Percentiles rank a stretch among this genome's conserved stretches.
phyloP scores from a whole-genome alignment of 2,888 invertebrate species.

The Masnerella sp. region DNA sequence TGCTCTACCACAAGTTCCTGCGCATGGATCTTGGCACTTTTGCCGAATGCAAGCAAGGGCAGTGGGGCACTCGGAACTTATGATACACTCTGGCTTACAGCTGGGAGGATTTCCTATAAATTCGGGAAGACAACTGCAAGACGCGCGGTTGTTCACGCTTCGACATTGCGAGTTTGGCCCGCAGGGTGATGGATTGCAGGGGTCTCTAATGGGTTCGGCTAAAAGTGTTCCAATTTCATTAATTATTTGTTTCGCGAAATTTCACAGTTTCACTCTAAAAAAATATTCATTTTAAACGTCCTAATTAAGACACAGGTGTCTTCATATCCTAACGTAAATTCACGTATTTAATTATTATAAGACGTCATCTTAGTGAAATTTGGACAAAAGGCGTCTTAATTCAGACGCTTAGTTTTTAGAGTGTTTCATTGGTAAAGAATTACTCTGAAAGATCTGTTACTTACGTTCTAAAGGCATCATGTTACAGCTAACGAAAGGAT shows the following conservation, averaged over 20 bases:
- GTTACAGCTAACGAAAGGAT: constrained; percentile 83
- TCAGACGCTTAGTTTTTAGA: too few relatives aligned
- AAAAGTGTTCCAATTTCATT: too few relatives aligned
- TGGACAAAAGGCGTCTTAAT: too few relatives aligned
- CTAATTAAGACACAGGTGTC: too few relatives aligned
- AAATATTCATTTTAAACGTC: too few relatives aligned
- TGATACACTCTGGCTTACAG: constrained; percentile 84
- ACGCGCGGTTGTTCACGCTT: constrained; percentile 84
- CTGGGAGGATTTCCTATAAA: constrained; percentile 89
- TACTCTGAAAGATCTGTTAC: too few relatives aligned
- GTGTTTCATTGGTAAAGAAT: too few relatives aligned
- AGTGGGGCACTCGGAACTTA: constrained; percentile 81
- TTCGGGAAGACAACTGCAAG: constrained; percentile 87
- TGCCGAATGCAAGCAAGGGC: constrained; percentile 82
- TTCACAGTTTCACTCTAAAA: background rate
- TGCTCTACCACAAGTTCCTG: constrained; percentile 80
- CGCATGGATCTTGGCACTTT: constrained; percentile 83
- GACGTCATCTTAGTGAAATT: too few relatives aligned
- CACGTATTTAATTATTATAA: too few relatives aligned
- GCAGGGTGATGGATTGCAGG: constrained; percentile 78
- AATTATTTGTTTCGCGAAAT: too few relatives aligned
- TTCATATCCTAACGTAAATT: too few relatives aligned
- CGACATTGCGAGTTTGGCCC: constrained; percentile 88
- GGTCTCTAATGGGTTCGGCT: constrained; percentile 84
- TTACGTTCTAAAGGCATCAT: constrained; percentile 67